Base-by-base conservation (phyloP, 2,888 invertebrate genomes). In the Malacosoma neustria region DNA sequence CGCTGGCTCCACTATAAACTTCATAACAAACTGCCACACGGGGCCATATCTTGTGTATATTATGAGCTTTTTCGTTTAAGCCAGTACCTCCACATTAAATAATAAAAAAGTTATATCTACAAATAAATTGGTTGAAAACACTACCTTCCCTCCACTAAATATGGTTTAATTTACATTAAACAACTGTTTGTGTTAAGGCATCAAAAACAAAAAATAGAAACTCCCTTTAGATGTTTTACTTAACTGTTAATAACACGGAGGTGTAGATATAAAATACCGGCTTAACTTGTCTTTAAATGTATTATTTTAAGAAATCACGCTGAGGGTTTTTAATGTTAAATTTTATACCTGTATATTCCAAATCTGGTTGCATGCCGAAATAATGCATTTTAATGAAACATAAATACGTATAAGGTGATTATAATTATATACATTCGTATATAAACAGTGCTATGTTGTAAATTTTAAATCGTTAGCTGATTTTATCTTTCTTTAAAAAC, bases 61-160 rank as follows among this genome's bases (percentile, higher is more conserved):
- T 87, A 86, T 80, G 86, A 84, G 80, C 73, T 72, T 82, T 82
- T 82, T 77, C 77, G 73, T 77, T 77, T 70, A 76, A 74, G 67
- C 65, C 68, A 57, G 62, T 66, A 57, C 56, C 54, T 52, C 49
- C 40, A 30, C 22, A 22, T 38, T 34, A 33, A 39, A 35, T 37
- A 46, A 11, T 41, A 41, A 57, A 57, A 72, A 36, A 32, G 61
- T 42, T 46, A 69, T 41, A 36, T 41, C 35, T 42, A 42, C 38
- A 34, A n/a, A 13, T 4, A 32, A 34, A 9, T 11, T 22, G 45
- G 49, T 38, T 37, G 40, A 37, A 70, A 55, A 54, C 36, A 9
- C 38, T 37, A 32, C 42, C 46, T 38, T 43, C 40, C 7, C 1
- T 0, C 3, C 2, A 12, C 2, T 6, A 0, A 1, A 51, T 62